A percentile compares a stretch with the other conserved stretches of the same genome.
Evolutionary conservation across 2,888 invertebrate species (phyloP).

Genomic region (Axea sp.): DNA sequence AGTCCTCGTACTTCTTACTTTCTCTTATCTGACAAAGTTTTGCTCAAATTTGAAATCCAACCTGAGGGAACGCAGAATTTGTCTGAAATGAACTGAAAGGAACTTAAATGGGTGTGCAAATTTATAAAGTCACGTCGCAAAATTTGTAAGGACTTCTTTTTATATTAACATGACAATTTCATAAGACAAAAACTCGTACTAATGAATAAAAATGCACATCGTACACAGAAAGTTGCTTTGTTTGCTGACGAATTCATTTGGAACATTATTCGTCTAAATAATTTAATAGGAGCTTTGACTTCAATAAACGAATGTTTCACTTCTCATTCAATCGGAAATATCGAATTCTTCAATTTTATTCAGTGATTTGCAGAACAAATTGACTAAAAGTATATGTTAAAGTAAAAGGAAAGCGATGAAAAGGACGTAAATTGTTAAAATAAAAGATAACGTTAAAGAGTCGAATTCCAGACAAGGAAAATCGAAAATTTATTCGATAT

Average conservation of each 20-base stretch:
- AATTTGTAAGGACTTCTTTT: constrained; percentile 36
- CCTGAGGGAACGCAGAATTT: constrained; percentile 23
- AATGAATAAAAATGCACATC: constrained; percentile 35
- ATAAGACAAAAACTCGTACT: constrained; percentile 40
- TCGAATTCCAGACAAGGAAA: background rate
- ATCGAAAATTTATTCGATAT: constrained; percentile 17
- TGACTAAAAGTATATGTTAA: no score
- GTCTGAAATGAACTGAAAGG: constrained; percentile 57
- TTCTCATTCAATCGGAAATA: constrained; percentile 26
- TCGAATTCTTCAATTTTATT: constrained; percentile 22
- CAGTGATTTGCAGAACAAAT: constrained; percentile 12
- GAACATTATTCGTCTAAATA: constrained; percentile 41
- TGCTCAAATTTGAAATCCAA: constrained; percentile 39
- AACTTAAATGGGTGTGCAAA: constrained; percentile 41
- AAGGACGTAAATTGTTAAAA: constrained; percentile 9
- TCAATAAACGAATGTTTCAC: constrained; percentile 10
- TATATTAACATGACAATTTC: constrained; percentile 52
- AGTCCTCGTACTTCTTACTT: constrained; percentile 37
- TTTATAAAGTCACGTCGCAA: constrained; percentile 49
- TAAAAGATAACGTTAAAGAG: constrained; percentile 8
- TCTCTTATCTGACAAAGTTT: constrained; percentile 42
- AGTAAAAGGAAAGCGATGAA: no score
- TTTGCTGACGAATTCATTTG: constrained; percentile 44
- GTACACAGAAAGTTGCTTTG: constrained; percentile 18
- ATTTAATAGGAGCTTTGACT: constrained; percentile 32